Evolutionary conservation across 2,888 invertebrate genomes (phyloP).

Genomic region (Syrphus vitripennis): DNA sequence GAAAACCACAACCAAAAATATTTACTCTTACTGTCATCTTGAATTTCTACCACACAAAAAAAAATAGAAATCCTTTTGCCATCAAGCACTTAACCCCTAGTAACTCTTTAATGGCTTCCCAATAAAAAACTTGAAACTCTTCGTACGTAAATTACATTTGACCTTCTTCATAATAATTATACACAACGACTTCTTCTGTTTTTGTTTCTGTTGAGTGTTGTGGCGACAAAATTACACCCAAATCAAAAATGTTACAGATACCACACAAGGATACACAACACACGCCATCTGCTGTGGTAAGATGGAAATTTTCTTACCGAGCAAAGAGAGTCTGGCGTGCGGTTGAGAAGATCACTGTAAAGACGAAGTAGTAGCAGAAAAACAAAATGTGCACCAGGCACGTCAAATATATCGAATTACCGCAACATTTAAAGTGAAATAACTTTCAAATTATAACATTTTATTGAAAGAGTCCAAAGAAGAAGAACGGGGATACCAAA

Average conservation of each 20-base stretch:
- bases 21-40: constrained; percentile 44
- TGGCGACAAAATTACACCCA: constrained; percentile 37
- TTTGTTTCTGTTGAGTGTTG: too few species aligned
- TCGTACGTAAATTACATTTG: neutral
- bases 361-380: neutral
- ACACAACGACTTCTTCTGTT: constrained; percentile 18
- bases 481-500: neutral
- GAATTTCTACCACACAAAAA: constrained; percentile 55
- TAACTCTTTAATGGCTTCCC: constrained; percentile 58
- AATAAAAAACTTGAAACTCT: neutral
- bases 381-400: constrained; percentile 56
- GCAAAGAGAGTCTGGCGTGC: neutral
- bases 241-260: neutral
- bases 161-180: constrained; percentile 54
- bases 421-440: constrained; percentile 61
- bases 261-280: constrained; percentile 28
- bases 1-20: constrained; percentile 37
- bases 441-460: constrained; percentile 68
- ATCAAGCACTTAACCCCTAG: constrained; percentile 47
- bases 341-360: neutral
- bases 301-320: neutral
- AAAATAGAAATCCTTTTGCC: neutral
- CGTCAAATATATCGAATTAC: constrained; percentile 67
- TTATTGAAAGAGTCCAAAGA: constrained; percentile 24
- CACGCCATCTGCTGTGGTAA: constrained; percentile 48